phyloP scores from a whole-genome alignment of 1,140 invertebrate genomes.

The Lasaia peninsularis region DNA sequence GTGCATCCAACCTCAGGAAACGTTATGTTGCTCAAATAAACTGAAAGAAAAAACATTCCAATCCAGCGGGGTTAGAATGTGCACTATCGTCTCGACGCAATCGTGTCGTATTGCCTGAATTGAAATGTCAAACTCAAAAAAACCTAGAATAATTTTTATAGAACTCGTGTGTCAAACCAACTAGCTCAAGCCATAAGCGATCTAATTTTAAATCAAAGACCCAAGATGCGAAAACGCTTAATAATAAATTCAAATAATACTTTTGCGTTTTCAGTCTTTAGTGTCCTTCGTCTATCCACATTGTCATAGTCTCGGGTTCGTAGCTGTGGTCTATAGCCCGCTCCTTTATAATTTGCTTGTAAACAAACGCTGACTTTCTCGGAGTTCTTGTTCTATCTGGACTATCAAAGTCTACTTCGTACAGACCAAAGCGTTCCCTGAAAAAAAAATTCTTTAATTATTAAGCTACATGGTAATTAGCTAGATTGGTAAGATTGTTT shows the following conservation, averaged over 20 bases:
- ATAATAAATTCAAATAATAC: background rate
- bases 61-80: no score
- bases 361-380: slow-evolving; percentile 82
- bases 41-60: background rate
- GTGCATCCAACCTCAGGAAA: no score
- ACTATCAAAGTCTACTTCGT: slow-evolving; percentile 84
- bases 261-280: slow-evolving; percentile 1
- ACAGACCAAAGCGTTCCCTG: slow-evolving; percentile 84
- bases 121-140: no score
- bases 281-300: slow-evolving; percentile 28
- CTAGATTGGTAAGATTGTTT: no score
- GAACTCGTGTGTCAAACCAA: background rate
- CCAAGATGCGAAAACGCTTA: no score
- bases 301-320: slow-evolving; percentile 35
- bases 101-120: no score
- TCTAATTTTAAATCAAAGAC: no score
- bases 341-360: slow-evolving; percentile 75
- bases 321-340: slow-evolving; percentile 40
- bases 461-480: background rate
- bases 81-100: no score
- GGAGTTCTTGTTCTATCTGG: slow-evolving; percentile 80
- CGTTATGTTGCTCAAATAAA: no score
- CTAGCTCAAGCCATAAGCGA: background rate
- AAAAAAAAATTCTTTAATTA: slow-evolving; percentile 30
- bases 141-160: no score